These are phyloP conservation scores for Siniperca chuatsi DNA, from an alignment of 2,113 vertebrate species.

Conservation along the genomic window DNA sequence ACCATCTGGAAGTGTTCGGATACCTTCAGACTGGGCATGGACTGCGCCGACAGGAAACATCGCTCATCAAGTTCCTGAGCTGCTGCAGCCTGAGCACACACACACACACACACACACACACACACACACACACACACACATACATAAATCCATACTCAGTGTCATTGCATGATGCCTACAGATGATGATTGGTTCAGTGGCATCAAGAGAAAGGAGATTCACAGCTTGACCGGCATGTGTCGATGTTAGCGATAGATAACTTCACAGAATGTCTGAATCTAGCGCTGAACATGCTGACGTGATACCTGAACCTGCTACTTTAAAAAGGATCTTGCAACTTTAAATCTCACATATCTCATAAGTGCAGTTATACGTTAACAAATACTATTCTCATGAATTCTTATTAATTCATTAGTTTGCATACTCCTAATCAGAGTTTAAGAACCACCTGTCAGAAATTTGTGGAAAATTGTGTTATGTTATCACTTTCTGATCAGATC, in stretches of 20 bases:
- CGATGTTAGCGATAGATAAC: slow-evolving; percentile 47
- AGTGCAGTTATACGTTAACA: background rate
- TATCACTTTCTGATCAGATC: background rate
- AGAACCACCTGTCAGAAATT: background rate
- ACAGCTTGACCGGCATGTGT: slow-evolving; percentile 27
- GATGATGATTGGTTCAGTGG: slow-evolving; percentile 22
- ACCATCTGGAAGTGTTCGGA: slow-evolving; percentile 87
- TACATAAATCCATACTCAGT: slow-evolving; percentile 35
- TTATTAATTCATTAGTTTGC: background rate
- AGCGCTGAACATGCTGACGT: slow-evolving; percentile 1
- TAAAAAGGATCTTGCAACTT: slow-evolving; percentile 10
- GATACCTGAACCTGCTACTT: slow-evolving; percentile 30
- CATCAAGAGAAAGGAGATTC: slow-evolving; percentile 51
- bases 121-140: slow-evolving; percentile 15
- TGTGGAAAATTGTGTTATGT: slow-evolving; percentile 8
- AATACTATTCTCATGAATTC: background rate
- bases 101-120: slow-evolving; percentile 19
- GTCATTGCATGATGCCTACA: background rate
- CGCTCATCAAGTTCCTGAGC: slow-evolving; percentile 87
- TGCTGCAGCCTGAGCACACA: slow-evolving; percentile 63
- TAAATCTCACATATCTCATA: slow-evolving; percentile 16
- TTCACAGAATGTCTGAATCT: slow-evolving; percentile 47
- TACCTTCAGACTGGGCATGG: slow-evolving; percentile 83
- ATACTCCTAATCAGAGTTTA: no score
- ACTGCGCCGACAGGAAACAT: slow-evolving; percentile 86